These are phyloP conservation scores for Drosophila ochracea DNA, from an alignment of 2,888 invertebrate species.

Conservation along the genomic window DNA sequence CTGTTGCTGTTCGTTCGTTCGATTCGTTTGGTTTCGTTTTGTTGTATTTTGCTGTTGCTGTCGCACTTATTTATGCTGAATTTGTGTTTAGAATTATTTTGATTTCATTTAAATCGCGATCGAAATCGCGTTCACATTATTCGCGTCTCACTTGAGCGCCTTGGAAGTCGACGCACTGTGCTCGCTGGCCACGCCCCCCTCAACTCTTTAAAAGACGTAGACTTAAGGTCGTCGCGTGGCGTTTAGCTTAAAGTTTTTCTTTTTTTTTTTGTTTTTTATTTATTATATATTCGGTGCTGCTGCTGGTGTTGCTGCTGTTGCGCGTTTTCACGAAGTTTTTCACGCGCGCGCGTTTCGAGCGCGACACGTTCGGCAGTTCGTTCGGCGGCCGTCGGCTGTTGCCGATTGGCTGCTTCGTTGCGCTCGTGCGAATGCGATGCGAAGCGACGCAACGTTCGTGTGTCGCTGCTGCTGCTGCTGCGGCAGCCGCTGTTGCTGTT, in stretches of 20 bases:
- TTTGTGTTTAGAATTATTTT: constrained; percentile 39
- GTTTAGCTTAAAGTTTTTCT: constrained; percentile 41
- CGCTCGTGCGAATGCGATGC: constrained; percentile 42
- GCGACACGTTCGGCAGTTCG: constrained; percentile 39
- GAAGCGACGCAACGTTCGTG: constrained; percentile 54
- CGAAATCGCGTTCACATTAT: constrained; percentile 13
- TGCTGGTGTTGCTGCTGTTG: constrained; percentile 36
- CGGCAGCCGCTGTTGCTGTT: constrained; percentile 4
- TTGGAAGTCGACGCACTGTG: constrained; percentile 73
- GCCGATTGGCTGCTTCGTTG: constrained; percentile 56
- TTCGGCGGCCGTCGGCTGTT: constrained; percentile 53
- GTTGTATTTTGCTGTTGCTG: constrained; percentile 28
- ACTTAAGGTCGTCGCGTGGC: constrained; percentile 79
- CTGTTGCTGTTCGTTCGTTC: constrained; percentile 26
- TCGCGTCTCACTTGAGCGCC: constrained; percentile 74
- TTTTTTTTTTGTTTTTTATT: constrained; percentile 2
- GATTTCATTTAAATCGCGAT: constrained; percentile 24
- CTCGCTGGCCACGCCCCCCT: constrained; percentile 66
- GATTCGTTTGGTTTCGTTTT: constrained; percentile 15
- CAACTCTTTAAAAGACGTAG: constrained; percentile 48
- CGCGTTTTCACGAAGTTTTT: constrained; percentile 66
- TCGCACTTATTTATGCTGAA: constrained; percentile 40
- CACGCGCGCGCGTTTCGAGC: constrained; percentile 67
- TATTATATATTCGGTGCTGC: constrained; percentile 7
- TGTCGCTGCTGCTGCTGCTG: constrained; percentile 14